These are phyloP conservation scores for Drosophila pandora DNA, from an alignment of 1,140 invertebrate species.

Conservation along the genomic window DNA sequence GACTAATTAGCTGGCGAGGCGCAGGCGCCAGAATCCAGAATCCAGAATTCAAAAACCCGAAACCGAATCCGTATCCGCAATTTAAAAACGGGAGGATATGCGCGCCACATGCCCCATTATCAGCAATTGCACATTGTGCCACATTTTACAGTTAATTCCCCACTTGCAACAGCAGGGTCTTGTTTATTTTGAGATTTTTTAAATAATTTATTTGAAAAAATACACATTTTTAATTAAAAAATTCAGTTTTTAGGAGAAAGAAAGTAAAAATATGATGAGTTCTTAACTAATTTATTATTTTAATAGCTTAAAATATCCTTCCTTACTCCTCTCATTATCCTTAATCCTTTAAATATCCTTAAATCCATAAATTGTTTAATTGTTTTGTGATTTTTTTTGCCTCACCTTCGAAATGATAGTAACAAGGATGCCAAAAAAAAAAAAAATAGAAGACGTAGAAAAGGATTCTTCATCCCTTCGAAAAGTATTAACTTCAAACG, in stretches of 20 bases:
- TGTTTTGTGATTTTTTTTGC: no score
- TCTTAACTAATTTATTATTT: no score
- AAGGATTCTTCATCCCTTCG: neutral
- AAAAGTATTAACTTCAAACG: constrained; percentile 3
- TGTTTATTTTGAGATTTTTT: no score
- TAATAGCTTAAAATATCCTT: no score
- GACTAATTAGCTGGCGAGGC: constrained; percentile 72
- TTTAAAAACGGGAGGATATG: constrained; percentile 39
- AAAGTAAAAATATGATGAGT: no score
- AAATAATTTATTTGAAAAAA: no score
- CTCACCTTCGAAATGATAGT: no score
- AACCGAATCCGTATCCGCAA: constrained; percentile 1
- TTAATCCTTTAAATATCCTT: no score
- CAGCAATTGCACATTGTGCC: constrained; percentile 78
- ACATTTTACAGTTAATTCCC: constrained; percentile 76
- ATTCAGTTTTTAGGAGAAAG: no score
- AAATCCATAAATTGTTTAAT: no score
- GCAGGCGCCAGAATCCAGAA: constrained; percentile 60
- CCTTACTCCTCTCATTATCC: no score
- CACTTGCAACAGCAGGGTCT: constrained; percentile 21
- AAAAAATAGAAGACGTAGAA: neutral
- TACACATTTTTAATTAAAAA: no score
- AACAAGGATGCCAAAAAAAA: neutral
- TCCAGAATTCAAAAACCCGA: neutral
- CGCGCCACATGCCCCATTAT: constrained; percentile 78